Evolutionary conservation across 2,797 vertebrate genomes (phyloP).

Genomic region (Phrynocephalus forsythii): DNA sequence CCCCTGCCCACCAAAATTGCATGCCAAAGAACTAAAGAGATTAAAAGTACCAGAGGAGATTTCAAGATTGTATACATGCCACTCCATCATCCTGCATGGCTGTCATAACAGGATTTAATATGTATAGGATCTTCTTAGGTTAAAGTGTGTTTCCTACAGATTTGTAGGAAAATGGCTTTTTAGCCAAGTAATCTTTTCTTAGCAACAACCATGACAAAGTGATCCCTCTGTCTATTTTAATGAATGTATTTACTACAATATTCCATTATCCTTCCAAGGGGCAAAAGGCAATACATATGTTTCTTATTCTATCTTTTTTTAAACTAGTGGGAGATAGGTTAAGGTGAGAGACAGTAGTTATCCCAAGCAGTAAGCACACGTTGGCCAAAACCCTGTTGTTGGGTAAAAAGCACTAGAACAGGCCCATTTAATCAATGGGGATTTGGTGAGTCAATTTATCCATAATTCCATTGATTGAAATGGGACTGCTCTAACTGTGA

Average conservation of each 20-base stretch:
- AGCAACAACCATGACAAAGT: background rate
- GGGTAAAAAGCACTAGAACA: no score
- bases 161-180: background rate
- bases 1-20: background rate
- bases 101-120: conserved; percentile 26
- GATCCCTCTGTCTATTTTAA: background rate
- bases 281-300: background rate
- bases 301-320: background rate
- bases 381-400: background rate
- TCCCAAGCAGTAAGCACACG: background rate
- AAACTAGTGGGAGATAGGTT: background rate
- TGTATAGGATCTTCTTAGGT: conserved; percentile 14
- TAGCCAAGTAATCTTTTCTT: conserved; percentile 15
- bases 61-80: conserved; percentile 21
- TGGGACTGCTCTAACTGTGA: background rate
- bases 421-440: no score
- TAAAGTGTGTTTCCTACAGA: background rate
- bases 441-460: no score
- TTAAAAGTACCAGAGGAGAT: conserved; percentile 10
- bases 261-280: background rate
- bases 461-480: no score
- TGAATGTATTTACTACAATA: background rate
- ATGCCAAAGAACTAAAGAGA: conserved; percentile 11
- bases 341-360: background rate
- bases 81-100: background rate